Conservation (phyloP, 2,113 vertebrate species). For the Prionailurus bengalensis region DNA sequence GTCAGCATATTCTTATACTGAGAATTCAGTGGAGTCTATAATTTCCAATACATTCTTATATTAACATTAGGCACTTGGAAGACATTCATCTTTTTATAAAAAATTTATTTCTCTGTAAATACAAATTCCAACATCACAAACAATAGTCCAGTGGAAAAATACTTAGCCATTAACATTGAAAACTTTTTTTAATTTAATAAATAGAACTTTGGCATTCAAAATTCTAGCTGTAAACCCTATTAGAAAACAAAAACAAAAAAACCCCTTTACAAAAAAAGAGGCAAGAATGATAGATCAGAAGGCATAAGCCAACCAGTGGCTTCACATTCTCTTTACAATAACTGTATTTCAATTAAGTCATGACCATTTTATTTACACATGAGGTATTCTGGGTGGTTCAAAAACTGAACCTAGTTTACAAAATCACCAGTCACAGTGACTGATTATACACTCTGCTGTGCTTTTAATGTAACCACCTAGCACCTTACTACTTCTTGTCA, state of each 20-base stretch:
- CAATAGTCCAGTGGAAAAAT: constrained; percentile 94
- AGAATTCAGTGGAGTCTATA: neutral
- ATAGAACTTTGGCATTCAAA: constrained; percentile 98
- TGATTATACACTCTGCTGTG: constrained; percentile 87
- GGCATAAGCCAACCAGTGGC: constrained; percentile 93
- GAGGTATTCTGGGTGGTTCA: constrained; percentile 90
- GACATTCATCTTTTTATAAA: constrained; percentile 85
- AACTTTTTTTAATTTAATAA: constrained; percentile 92
- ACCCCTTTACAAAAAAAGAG: constrained; percentile 90
- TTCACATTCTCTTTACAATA: constrained; percentile 87
- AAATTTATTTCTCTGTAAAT: constrained; percentile 93
- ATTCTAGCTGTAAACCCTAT: constrained; percentile 96
- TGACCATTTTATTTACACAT: constrained; percentile 91
- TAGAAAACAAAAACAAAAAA: constrained; percentile 88
- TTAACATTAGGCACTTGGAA: constrained; percentile 54
- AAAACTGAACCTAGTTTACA: constrained; percentile 88
- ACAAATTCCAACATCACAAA: constrained; percentile 92
- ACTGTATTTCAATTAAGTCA: constrained; percentile 87
- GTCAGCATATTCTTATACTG: constrained; percentile 8
- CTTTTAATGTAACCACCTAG: constrained; percentile 83
- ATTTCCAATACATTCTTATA: constrained; percentile 45
- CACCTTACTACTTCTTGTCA: constrained; percentile 77
- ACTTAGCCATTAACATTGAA: constrained; percentile 92
- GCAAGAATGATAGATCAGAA: constrained; percentile 88
- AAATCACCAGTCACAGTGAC: constrained; percentile 86